Evolutionary conservation across 2,888 invertebrate species (phyloP), one percentile per base, ranked within the genome.

Genomic region (Steinernema scapterisci): DNA sequence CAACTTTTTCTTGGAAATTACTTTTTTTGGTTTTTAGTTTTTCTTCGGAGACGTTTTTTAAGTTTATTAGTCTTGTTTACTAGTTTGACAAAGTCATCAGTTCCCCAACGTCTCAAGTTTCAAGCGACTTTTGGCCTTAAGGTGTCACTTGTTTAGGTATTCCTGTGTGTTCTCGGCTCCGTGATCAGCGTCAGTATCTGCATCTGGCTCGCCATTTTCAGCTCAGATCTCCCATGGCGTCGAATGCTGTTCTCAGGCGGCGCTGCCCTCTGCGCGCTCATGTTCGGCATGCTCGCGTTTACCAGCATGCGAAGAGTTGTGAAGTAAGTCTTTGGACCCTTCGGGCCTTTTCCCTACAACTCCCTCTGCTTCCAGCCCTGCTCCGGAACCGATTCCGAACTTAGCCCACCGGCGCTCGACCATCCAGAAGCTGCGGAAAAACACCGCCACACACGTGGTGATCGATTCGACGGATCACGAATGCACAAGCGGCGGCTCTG

Each of bases 151-250:
- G n/a, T n/a, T 77, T n/a, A 84, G 82, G 73, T 84, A 16, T 80
- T 84, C 70, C 78, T 84, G 5, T 84, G 84, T 74, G 73, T 81
- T 16, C 78, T 82, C 76, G 84, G 84, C n/a, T 77, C 79, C 7
- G 71, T 81, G n/a, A 80, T 84, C 70, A 79, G 81, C 51, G 74
- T 82, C 23, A 79, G 83, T 9, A 83, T 84, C 45, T 80, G 81
- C 56, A 73, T 82, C 27, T 84, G 83, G 83, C 72, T 82, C 9
- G 81, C 81, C 19, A 63, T 77, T 7, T 83, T 84, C 78, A 75
- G 75, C 25, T 76, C 77, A 48, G 83, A 83, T 56, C 44, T 63
- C 19, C 77, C 77, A 11, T 78, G 78, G 79, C 77, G 81, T 25
- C 79, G 83, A 16, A 77, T 81, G 9, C 74, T 82, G 5, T 82